A percentile compares a stretch with the other conserved stretches of the same genome.
Conservation (phyloP, 2,113 vertebrate species). For the Oryzias curvinotus region DNA sequence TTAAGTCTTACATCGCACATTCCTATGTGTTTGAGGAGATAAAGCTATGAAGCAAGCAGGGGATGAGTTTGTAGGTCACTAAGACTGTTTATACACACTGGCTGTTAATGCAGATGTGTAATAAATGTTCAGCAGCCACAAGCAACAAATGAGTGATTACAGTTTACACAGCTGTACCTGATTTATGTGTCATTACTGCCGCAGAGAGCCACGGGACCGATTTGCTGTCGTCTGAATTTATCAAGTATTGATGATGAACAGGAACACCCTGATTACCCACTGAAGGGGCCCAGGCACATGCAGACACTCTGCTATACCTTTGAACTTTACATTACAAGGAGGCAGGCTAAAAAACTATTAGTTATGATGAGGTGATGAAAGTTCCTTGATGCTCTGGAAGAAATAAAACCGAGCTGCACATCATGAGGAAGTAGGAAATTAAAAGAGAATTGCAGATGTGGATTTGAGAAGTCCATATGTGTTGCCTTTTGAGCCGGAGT, state of each 20-base stretch:
- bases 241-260: slow-evolving; percentile 49
- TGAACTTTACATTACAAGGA: slow-evolving; percentile 51
- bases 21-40: slow-evolving; percentile 23
- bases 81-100: slow-evolving; percentile 33
- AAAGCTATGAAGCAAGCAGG: slow-evolving; percentile 15
- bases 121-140: slow-evolving; percentile 26
- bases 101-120: slow-evolving; percentile 45
- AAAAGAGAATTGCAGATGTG: slow-evolving; percentile 19
- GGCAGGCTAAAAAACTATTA: slow-evolving; percentile 23
- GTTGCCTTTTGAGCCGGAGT: slow-evolving; percentile 23
- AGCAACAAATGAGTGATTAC: slow-evolving; percentile 55
- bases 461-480: slow-evolving; percentile 37
- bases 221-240: slow-evolving; percentile 41
- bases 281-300: slow-evolving; percentile 42
- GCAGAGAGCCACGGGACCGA: slow-evolving; percentile 27
- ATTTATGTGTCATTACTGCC: slow-evolving; percentile 39
- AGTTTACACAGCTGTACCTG: slow-evolving; percentile 29
- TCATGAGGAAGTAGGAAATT: slow-evolving; percentile 13
- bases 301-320: slow-evolving; percentile 39
- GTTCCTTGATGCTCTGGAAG: slow-evolving; percentile 11
- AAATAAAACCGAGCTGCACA: slow-evolving; percentile 18
- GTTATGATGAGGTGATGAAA: slow-evolving; percentile 24
- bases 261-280: slow-evolving; percentile 62
- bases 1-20: slow-evolving; percentile 33
- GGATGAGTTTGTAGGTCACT: slow-evolving; percentile 34